Evolutionary conservation across 2,113 vertebrate species (phyloP).

Genomic region (Lipophrys pholis): DNA sequence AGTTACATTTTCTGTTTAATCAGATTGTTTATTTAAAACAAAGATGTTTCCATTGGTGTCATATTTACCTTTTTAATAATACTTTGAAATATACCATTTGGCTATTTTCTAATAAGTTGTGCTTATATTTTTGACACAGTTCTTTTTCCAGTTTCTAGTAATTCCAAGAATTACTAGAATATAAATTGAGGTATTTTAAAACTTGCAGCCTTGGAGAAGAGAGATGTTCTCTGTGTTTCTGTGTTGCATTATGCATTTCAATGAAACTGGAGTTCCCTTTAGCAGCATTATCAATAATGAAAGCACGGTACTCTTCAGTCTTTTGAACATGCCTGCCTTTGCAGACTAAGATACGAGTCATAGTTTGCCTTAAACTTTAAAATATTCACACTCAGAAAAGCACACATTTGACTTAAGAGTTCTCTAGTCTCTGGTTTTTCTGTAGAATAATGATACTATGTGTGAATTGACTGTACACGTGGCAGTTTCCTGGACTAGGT

Average conservation of each 20-base stretch:
- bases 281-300: neutral
- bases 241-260: neutral
- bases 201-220: neutral
- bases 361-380: neutral
- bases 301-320: neutral
- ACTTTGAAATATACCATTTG: neutral
- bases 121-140: neutral
- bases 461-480: too few relatives aligned
- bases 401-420: neutral
- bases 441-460: too few relatives aligned
- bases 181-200: neutral
- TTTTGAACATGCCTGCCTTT: neutral
- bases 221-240: neutral
- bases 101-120: neutral
- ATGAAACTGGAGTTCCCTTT: too few relatives aligned
- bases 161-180: too few relatives aligned
- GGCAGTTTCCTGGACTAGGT: too few relatives aligned
- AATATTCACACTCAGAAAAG: neutral
- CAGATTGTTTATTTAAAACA: too few relatives aligned
- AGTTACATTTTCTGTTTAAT: too few relatives aligned
- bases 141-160: too few relatives aligned
- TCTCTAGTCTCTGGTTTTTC: too few relatives aligned
- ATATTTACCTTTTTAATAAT: neutral
- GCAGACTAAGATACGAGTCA: neutral
- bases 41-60: too few relatives aligned